Conservation (phyloP, 2,888 invertebrate species). For the Reticulitermes lucifugus region DNA sequence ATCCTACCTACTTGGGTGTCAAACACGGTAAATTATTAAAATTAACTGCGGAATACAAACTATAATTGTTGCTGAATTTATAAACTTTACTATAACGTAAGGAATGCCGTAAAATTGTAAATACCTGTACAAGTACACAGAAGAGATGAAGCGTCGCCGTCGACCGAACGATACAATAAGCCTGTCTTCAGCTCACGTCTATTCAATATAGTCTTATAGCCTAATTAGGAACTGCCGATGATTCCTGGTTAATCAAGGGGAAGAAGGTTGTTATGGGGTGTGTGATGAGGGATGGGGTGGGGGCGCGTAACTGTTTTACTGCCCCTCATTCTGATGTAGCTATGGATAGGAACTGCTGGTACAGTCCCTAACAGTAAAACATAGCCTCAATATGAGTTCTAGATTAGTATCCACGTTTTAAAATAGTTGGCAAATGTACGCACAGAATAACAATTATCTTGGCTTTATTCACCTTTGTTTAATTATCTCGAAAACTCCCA, state of each 20-base stretch:
- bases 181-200: neutral
- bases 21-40: too few relatives aligned
- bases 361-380: neutral
- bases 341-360: conserved; percentile 3
- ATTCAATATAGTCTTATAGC: neutral
- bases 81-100: too few relatives aligned
- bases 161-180: neutral
- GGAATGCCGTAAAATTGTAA: too few relatives aligned
- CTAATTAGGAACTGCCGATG: neutral
- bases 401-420: neutral
- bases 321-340: conserved; percentile 19
- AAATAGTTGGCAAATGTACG: too few relatives aligned
- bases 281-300: neutral
- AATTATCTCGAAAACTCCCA: too few relatives aligned
- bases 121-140: too few relatives aligned
- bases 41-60: too few relatives aligned
- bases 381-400: neutral
- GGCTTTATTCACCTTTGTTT: too few relatives aligned
- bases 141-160: too few relatives aligned
- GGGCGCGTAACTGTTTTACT: neutral
- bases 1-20: too few relatives aligned
- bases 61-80: too few relatives aligned
- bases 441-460: too few relatives aligned
- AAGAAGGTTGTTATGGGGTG: conserved; percentile 13
- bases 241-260: conserved; percentile 23